Conservation (phyloP, 2,113 vertebrate genomes). For the Saccopteryx leptura region DNA sequence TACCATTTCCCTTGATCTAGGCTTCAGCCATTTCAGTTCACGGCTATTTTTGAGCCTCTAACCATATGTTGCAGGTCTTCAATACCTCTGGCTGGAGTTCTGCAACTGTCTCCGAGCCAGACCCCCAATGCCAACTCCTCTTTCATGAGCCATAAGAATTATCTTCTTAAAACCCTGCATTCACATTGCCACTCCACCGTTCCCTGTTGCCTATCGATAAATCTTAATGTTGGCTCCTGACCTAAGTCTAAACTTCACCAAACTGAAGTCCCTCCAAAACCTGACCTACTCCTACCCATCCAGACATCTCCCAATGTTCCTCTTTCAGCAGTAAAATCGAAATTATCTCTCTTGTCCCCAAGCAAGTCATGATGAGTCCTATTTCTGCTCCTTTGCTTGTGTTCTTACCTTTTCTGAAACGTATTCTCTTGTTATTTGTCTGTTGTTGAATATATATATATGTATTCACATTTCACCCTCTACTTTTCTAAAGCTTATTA, state of each 20-base stretch:
- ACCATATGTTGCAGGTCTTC: background rate
- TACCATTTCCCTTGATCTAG: background rate
- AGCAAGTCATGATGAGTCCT: background rate
- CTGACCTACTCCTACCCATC: background rate
- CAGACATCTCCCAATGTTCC: background rate
- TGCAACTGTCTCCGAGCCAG: background rate
- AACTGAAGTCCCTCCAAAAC: background rate
- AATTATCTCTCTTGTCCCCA: background rate
- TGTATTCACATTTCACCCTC: background rate
- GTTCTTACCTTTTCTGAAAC: constrained; percentile 5
- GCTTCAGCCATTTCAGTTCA: background rate
- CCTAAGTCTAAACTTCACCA: background rate
- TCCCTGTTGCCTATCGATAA: background rate
- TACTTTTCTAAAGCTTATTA: background rate
- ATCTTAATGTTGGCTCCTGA: background rate
- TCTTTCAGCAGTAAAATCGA: background rate
- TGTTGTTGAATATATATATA: background rate
- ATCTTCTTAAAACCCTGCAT: background rate
- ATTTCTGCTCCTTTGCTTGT: background rate
- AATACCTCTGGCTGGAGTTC: background rate
- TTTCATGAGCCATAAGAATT: background rate
- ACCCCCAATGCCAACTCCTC: background rate
- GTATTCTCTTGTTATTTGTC: background rate
- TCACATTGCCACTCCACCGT: background rate
- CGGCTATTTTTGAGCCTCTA: constrained; percentile 48